Evolutionary conservation across 2,797 vertebrate genomes (phyloP), one percentile per base, ranked within the genome.

Genomic region (Cirrhinus mrigala): DNA sequence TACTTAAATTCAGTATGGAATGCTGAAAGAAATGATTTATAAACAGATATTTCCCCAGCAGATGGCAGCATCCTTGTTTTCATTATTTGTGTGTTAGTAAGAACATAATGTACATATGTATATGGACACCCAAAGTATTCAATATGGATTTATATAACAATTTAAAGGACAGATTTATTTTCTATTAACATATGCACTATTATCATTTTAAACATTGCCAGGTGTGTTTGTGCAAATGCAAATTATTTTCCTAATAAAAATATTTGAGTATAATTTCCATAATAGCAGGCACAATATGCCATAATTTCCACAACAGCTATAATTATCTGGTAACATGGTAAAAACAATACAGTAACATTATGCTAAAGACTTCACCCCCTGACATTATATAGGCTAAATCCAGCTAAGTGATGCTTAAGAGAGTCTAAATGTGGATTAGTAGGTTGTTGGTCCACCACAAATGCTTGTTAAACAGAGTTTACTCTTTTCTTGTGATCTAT

Each of bases 61-160:
- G 70, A 27, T 73, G n/a, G 70, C 46, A 50, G n/a, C n/a, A 71
- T 71, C 14, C 48, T 46, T 48, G 69, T 9, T 71, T 71, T 24
- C 3, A 71, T 71, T 24, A 46, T 1, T 0, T 12, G 8, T 24
- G 1, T 3, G 14, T 29, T 66, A 29, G 62, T 8, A 48, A n/a
- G 3, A n/a, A 24, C 7, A 48, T 24, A 58, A 56, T 46, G 44
- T 56, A 33, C 33, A 20, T 56, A 11, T n/a, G 22, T 58, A 58
- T n/a, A 10, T 58, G 22, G 22, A 58, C 56, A 58, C 20, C 1
- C 22, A 58, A 58, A 58, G 56, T 58, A 58, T 20, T 56, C 20
- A n/a, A 20, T 20, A 58, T n/a, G 11, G 56, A 58, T 58, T 33
- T 33, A 33, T 33, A 33, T 33, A 58, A 58, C 56, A n/a, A 58